These are phyloP conservation scores for Maniola jurtina DNA, from an alignment of 1,140 invertebrate genomes.

Conservation along the genomic window DNA sequence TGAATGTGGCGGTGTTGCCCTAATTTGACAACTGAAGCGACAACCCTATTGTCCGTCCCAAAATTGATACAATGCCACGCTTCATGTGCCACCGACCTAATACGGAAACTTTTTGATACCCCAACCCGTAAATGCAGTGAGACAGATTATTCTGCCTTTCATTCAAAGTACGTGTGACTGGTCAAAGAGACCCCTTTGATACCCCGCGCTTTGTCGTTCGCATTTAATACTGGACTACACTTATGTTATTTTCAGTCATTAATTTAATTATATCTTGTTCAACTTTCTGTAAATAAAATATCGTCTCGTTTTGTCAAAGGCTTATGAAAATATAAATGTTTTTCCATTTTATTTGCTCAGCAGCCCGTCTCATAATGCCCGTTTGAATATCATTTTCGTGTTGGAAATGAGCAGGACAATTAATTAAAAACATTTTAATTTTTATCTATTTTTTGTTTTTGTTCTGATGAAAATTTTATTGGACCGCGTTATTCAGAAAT, in stretches of 20 bases:
- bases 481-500: no score
- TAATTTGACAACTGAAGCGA: neutral
- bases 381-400: conserved; percentile 8
- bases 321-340: conserved; percentile 16
- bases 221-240: conserved; percentile 34
- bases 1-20: neutral
- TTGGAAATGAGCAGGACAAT: conserved; percentile 2
- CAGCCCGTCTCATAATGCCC: neutral
- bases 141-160: conserved; percentile 52
- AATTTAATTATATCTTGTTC: conserved; percentile 34
- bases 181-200: conserved; percentile 61
- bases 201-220: conserved; percentile 38
- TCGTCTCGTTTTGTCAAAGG: conserved; percentile 20
- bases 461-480: neutral
- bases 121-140: conserved; percentile 48
- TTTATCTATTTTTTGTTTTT: neutral
- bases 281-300: conserved; percentile 29
- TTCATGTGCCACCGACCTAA: conserved; percentile 35
- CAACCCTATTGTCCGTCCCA: neutral
- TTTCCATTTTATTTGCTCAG: conserved; percentile 4
- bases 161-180: conserved; percentile 48
- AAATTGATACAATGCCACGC: conserved; percentile 19
- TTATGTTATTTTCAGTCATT: conserved; percentile 30
- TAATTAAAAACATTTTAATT: conserved; percentile 8
- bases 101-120: conserved; percentile 57